A percentile compares a stretch with the other conserved stretches of the same genome.
phyloP scores from a whole-genome alignment of 2,888 invertebrate genomes.

The Exocentrus adspersus region DNA sequence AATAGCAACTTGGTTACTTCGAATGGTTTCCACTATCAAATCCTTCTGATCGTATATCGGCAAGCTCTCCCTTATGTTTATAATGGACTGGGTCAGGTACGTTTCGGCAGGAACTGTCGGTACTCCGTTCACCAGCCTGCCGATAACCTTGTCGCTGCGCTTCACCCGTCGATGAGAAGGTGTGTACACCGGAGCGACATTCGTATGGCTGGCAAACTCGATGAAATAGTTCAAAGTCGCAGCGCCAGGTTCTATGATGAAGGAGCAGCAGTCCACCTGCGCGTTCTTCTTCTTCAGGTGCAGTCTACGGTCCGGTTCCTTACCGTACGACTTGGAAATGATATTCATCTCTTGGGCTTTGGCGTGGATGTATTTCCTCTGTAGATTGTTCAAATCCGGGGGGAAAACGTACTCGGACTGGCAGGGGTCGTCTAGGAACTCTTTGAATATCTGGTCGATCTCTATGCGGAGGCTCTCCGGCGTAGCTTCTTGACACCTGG shows the following conservation, averaged over 20 bases:
- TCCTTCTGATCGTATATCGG: conserved; percentile 76
- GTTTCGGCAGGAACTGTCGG: conserved; percentile 38
- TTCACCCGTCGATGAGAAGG: conserved; percentile 8
- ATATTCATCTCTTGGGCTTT: conserved; percentile 75
- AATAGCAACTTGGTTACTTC: conserved; percentile 76
- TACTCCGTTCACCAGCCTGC: conserved; percentile 51
- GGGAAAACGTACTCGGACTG: conserved; percentile 64
- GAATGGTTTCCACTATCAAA: conserved; percentile 74
- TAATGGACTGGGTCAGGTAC: conserved; percentile 27
- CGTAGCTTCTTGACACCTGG: conserved; percentile 48
- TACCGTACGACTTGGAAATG: conserved; percentile 85
- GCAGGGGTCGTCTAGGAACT: conserved; percentile 52
- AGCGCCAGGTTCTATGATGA: conserved; percentile 41
- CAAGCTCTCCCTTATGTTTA: conserved; percentile 72
- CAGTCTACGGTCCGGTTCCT: conserved; percentile 61
- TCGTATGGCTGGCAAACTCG: conserved; percentile 14
- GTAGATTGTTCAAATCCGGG: conserved; percentile 77
- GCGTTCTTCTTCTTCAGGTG: conserved; percentile 48
- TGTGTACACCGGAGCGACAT: not conserved
- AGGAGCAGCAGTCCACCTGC: conserved; percentile 44
- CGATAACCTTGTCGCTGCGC: conserved; percentile 43
- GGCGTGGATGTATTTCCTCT: conserved; percentile 83
- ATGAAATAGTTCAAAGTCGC: conserved; percentile 15
- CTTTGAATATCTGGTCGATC: conserved; percentile 54
- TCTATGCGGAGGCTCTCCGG: conserved; percentile 53